Evolutionary conservation across 2,888 invertebrate species (phyloP), one percentile per base, ranked within the genome.

Genomic region (Caenorhabditis sp.): DNA sequence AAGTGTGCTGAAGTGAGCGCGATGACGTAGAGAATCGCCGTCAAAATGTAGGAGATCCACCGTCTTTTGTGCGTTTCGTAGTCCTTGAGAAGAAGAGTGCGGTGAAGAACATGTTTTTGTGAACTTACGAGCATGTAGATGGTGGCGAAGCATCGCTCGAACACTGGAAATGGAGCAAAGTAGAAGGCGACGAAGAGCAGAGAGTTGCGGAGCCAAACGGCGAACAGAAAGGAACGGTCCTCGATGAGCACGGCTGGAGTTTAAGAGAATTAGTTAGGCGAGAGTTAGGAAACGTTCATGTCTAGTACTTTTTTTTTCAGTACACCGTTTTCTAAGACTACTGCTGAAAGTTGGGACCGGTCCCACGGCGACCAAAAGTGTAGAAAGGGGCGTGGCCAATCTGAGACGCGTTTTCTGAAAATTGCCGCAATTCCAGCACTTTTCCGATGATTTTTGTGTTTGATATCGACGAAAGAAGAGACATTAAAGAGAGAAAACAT

Each of bases 131-230:
- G 55, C 53, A 77, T 77, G 17, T 62, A 68, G 35, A 70, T 15
- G 9, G 81, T 81, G 7, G 81, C 81, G 27, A 76, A 68, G 39
- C 70, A 50, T n/a, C 81, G 22, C 35, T 81, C 81, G 9, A 81
- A 52, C 30, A 78, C 78, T 39, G 74, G 70, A 48, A 81, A 81
- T 9, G 76, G 66, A 2, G 81, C 78, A 27, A 78, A 81, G 52
- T 81, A 81, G 30, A 81, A 78, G 24, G 78, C 81, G 27, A 81
- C 73, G 50, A 81, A 81, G 17, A 70, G 61, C 11, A 81, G 52
- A 15, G 65, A 74, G 37, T 81, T 81, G 0, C 81, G 78, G 30
- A 78, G 55, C 66, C 66, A 73, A 22, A 59, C 45, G 5, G 73
- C 73, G n/a, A 66, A 58, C 0, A 73, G 59, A n/a, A 73, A 73